Evolutionary conservation across 92 coral and sea anemone genomes (phyloP).

Genomic region (Epizoanthus ramosus): DNA sequence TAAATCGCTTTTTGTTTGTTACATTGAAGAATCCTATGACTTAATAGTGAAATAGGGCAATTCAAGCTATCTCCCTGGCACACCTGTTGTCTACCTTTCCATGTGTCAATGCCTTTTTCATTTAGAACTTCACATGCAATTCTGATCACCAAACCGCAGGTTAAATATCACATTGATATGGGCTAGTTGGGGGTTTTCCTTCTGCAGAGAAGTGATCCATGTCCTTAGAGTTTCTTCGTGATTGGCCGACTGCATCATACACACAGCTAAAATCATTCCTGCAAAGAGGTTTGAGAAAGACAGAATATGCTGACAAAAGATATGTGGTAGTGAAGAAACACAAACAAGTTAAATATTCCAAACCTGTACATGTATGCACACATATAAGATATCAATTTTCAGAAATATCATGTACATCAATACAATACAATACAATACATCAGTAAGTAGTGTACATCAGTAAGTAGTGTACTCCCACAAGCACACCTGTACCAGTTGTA

Average conservation of each 20-base stretch:
- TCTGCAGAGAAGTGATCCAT: constrained; percentile 85
- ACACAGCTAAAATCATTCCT: constrained; percentile 88
- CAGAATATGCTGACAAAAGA: neutral
- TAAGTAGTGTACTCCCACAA: neutral
- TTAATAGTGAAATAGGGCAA: no score
- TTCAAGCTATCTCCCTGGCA: no score
- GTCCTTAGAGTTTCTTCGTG: constrained; percentile 76
- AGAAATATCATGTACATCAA: neutral
- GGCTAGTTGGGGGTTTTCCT: constrained; percentile 81
- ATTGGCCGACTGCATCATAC: constrained; percentile 71
- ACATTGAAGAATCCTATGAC: no score
- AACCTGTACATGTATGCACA: neutral
- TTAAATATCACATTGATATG: constrained; percentile 89
- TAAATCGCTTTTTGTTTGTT: no score
- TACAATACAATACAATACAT: no score
- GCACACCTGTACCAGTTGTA: neutral
- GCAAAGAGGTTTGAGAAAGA: neutral
- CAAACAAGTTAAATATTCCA: neutral
- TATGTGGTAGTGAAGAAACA: neutral
- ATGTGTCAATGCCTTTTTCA: neutral
- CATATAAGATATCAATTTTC: neutral
- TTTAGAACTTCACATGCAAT: neutral
- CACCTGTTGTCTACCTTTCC: no score
- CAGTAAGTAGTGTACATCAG: neutral
- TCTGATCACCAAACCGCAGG: constrained; percentile 41